Conservation (phyloP, 2,113 vertebrate genomes). For the Semicossyphus pulcher region DNA sequence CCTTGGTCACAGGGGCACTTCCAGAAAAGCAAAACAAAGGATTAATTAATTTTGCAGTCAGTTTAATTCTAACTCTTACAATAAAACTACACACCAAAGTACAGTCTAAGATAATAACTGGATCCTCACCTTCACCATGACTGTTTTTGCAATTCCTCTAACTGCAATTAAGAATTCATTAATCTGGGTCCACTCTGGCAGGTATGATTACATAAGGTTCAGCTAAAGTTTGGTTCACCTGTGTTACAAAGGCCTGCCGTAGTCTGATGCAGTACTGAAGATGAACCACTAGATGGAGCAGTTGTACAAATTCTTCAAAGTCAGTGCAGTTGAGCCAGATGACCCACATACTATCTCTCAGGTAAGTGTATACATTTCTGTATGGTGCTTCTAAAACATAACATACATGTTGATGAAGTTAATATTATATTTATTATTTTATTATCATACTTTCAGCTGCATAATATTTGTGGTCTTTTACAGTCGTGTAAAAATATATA, state of each 20-base stretch:
- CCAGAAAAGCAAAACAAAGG: neutral
- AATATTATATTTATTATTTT: no score
- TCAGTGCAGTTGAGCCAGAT: neutral
- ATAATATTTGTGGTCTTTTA: neutral
- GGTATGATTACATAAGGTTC: neutral
- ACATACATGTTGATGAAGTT: no score
- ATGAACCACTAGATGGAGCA: conserved; percentile 56
- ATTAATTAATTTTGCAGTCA: neutral
- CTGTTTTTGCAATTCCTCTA: neutral
- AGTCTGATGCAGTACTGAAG: neutral
- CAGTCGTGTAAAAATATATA: no score
- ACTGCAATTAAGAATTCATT: neutral
- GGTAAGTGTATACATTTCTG: neutral
- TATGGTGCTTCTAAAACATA: no score
- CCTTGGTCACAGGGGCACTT: neutral
- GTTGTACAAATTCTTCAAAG: neutral
- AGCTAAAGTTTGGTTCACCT: neutral
- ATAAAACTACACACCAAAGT: neutral
- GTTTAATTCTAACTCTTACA: neutral
- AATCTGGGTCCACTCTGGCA: neutral
- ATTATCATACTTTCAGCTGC: no score
- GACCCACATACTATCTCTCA: neutral
- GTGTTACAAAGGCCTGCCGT: neutral
- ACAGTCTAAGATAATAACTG: neutral
- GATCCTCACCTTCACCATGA: neutral